These are phyloP conservation scores for Nanger granti DNA, from an alignment of 2,113 vertebrate species.

Conservation along the genomic window DNA sequence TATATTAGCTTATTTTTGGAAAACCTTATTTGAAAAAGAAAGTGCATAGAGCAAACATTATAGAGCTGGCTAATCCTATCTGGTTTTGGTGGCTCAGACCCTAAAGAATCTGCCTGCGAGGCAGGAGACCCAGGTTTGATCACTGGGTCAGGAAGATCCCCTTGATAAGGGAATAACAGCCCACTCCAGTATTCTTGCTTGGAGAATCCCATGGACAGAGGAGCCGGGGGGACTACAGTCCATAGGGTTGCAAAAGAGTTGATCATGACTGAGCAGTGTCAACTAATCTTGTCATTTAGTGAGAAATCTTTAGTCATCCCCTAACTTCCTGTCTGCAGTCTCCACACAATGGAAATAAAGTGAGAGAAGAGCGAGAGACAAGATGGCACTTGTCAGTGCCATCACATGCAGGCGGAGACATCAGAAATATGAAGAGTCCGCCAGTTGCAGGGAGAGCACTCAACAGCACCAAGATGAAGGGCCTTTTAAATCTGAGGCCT, in stretches of 20 bases:
- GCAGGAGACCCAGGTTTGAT: not conserved
- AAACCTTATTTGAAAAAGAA: constrained; percentile 29
- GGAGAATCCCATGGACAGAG: not conserved
- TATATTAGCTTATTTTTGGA: not conserved
- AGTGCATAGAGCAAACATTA: not conserved
- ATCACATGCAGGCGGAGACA: constrained; percentile 12
- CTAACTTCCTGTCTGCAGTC: not conserved
- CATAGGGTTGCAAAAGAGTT: not conserved
- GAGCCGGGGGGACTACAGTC: not conserved
- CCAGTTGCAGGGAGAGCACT: constrained; percentile 20
- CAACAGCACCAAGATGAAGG: constrained; percentile 20
- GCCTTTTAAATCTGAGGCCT: constrained; percentile 5
- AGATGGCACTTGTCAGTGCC: not conserved
- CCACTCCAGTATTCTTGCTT: not conserved
- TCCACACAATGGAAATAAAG: not conserved
- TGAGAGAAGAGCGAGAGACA: not conserved
- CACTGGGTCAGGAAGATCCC: not conserved
- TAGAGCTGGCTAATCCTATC: constrained; percentile 20
- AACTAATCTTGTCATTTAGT: not conserved
- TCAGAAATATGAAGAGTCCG: not conserved
- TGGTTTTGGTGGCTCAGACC: not conserved
- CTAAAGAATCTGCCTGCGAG: not conserved
- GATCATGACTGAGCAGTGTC: not conserved
- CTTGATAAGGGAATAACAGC: not conserved
- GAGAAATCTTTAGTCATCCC: constrained; percentile 20